A percentile compares a stretch with the other conserved stretches of the same genome.
phyloP scores from a whole-genome alignment of 2,888 invertebrate species.

The Drosophila pseudotalamancana region DNA sequence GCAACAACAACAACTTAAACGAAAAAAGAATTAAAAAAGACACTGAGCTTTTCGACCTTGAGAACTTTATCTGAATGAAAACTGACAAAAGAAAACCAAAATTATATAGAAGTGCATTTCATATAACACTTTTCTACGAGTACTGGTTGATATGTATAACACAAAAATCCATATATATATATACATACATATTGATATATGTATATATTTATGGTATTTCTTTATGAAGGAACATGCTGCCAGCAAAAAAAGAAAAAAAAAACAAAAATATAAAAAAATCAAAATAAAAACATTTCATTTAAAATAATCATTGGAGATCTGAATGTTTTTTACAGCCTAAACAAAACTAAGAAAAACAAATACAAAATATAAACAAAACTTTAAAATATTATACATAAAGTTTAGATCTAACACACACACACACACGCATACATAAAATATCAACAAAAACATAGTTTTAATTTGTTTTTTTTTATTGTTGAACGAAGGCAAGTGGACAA shows the following conservation, averaged over 20 bases:
- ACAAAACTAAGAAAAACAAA: constrained; percentile 12
- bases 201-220: constrained; percentile 10
- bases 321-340: constrained; percentile 69
- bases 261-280: too few species aligned
- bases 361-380: constrained; percentile 4
- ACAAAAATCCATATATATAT: constrained; percentile 11
- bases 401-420: constrained; percentile 42
- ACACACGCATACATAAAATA: constrained; percentile 26
- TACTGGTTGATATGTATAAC: constrained; percentile 23
- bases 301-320: constrained; percentile 66
- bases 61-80: too few species aligned
- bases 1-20: constrained; percentile 1
- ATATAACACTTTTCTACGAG: constrained; percentile 40
- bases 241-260: constrained; percentile 30
- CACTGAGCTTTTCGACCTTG: constrained; percentile 32
- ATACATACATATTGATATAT: too few species aligned
- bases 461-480: constrained; percentile 37
- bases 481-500: constrained; percentile 21
- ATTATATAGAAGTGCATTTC: constrained; percentile 33
- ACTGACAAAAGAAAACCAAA: constrained; percentile 4
- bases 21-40: neutral
- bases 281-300: constrained; percentile 56
- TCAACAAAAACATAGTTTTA: constrained; percentile 4
- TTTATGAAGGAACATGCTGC: constrained; percentile 60
- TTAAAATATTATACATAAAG: constrained; percentile 34